Conservation (phyloP, 2,113 vertebrate genomes). For the Petaurus breviceps region DNA sequence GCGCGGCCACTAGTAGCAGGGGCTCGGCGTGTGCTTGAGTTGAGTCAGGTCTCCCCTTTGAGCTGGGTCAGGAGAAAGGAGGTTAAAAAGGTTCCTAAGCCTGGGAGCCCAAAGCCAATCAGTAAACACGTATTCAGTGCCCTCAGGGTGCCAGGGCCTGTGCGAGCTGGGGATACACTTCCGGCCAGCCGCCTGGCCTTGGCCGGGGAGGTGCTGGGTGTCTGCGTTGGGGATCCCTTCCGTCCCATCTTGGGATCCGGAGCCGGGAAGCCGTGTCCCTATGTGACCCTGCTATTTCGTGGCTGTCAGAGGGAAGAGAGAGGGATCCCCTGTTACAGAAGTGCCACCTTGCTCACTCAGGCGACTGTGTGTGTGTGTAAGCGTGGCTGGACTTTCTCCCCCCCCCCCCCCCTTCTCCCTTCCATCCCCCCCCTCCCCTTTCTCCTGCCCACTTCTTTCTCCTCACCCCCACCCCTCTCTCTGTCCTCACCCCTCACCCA, state of each 20-base stretch:
- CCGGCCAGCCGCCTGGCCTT: not conserved
- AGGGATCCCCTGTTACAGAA: rapidly evolving
- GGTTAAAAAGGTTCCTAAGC: not conserved
- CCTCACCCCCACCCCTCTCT: not conserved
- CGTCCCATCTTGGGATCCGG: not conserved
- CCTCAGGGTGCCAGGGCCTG: not conserved
- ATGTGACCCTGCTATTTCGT: too few species aligned
- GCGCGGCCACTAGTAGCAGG: not conserved
- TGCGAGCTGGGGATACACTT: not conserved
- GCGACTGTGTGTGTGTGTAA: not conserved
- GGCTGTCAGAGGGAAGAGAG: not conserved
- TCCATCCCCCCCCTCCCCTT: not conserved
- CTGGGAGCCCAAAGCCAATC: not conserved
- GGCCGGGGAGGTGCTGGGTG: too few species aligned
- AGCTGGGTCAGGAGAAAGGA: not conserved
- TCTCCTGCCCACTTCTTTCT: too few species aligned
- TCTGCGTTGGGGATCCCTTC: not conserved
- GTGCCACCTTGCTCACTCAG: not conserved
- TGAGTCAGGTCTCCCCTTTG: not conserved
- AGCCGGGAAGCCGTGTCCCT: not conserved
- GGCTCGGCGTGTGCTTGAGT: not conserved
- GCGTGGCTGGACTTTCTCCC: not conserved
- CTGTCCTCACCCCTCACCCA: too few species aligned
- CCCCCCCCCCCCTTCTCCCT: not conserved
- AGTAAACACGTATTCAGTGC: not conserved